Base-by-base conservation (phyloP, 2,888 invertebrate genomes). In the Andrena fulva region DNA sequence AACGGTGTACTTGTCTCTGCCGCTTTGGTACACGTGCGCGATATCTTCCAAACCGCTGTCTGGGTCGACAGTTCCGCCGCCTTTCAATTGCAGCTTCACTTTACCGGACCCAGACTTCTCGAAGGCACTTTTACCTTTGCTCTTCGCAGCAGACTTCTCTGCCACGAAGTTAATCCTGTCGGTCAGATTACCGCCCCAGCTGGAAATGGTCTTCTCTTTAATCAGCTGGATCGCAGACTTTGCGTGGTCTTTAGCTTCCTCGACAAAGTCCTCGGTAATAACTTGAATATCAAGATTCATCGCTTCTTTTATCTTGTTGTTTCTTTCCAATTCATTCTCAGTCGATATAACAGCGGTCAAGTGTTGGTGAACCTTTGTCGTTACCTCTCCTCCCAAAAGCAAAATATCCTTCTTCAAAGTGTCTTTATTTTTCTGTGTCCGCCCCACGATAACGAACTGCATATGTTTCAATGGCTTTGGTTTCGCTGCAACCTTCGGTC, bases 21-120 rank as follows among this genome's bases (percentile, higher is more conserved):
- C 91, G 82, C 94, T 93, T 71, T 95, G 95, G 93, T 97, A 97
- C 31, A 99, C 97, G 94, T 99, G 98, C 0, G 98, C 97, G 2
- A 94, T 93, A 89, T 97, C 96, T 77, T 96, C 97, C 10, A 98
- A 93, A 0, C 96, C 96, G 27, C 98, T 98, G 52, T 98, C 98
- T 0, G 99, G 98, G 94, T 99, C 99, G 0, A 99, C 99, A 0
- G 98, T 98, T 0, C 97, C 96, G 0, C 99, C 99, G 73, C 94
- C 95, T 93, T 98, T 98, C 24, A 98, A 94, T 77, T 95, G 96
- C 80, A 98, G 91, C 85, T 96, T 97, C 50, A 96, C 92, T 84
- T 96, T 96, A 52, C 95, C 95, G 0, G 96, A 95, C 0, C 94
- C 93, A 0, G 95, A 95, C 77, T 95, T 95, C 74, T 94, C 95